A percentile compares a stretch with the other conserved stretches of the same genome.
Evolutionary conservation across 2,113 vertebrate genomes (phyloP).

Genomic region (Elachura formosa): DNA sequence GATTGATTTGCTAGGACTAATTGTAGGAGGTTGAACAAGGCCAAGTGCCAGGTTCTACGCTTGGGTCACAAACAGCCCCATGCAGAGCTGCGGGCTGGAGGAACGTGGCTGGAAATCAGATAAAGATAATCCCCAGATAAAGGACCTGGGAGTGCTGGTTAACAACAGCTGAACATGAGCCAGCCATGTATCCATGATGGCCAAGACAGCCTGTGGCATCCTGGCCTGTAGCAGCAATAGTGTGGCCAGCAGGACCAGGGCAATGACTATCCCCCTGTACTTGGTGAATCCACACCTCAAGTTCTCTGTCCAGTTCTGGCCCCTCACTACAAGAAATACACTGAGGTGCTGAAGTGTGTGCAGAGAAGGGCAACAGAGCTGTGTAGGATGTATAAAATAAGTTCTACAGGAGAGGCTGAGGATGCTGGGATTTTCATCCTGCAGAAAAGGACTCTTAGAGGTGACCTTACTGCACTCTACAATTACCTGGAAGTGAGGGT

Average conservation of each 20-base stretch:
- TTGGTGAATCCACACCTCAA: neutral
- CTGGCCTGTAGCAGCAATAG: neutral
- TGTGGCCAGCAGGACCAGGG: neutral
- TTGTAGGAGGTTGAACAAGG: neutral
- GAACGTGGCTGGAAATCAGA: neutral
- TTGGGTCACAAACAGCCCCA: accelerated
- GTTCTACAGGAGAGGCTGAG: neutral
- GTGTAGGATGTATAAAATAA: neutral
- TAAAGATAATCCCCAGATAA: too few relatives aligned
- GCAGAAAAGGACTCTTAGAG: neutral
- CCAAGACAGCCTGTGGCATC: neutral
- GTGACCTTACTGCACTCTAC: neutral
- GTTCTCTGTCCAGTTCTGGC: neutral
- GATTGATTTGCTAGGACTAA: neutral
- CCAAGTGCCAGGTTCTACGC: neutral
- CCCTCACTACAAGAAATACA: neutral
- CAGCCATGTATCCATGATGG: neutral
- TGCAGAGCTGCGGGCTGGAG: neutral
- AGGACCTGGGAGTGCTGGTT: accelerated
- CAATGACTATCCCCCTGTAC: neutral
- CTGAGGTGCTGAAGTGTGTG: neutral
- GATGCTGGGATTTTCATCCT: neutral
- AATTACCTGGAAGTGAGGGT: neutral
- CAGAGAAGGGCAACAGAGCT: neutral
- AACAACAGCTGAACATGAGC: accelerated